These are phyloP conservation scores for Sapajus apella DNA, from an alignment of 2,113 vertebrate genomes.

Conservation along the genomic window DNA sequence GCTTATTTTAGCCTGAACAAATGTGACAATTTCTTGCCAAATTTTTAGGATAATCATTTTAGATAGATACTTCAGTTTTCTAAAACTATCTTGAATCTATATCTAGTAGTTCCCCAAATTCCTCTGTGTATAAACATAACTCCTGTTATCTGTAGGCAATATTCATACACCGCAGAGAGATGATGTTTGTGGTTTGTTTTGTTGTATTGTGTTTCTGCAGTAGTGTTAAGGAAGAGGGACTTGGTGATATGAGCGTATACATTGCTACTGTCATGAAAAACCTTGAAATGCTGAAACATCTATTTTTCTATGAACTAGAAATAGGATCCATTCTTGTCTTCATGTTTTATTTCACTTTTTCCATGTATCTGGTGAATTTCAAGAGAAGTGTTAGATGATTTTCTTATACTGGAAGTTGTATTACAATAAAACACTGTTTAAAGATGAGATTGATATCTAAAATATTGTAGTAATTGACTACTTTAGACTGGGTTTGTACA, in stretches of 20 bases:
- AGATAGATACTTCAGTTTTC: background rate
- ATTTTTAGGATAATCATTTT: background rate
- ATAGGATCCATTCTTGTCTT: background rate
- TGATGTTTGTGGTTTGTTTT: background rate
- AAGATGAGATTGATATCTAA: background rate
- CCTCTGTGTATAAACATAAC: background rate
- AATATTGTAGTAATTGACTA: background rate
- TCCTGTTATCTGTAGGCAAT: background rate
- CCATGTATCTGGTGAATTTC: background rate
- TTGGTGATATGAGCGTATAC: background rate
- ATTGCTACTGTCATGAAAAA: background rate
- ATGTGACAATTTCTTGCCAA: background rate
- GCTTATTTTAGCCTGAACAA: background rate
- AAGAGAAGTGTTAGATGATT: background rate
- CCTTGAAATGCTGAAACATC: background rate
- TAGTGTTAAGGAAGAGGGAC: background rate
- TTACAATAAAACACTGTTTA: background rate
- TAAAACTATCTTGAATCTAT: background rate
- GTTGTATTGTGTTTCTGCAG: background rate
- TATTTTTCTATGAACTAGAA: background rate
- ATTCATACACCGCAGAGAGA: background rate
- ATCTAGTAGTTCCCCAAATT: background rate
- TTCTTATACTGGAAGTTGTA: background rate
- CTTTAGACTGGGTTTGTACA: background rate
- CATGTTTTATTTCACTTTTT: background rate